Evolutionary conservation across 2,113 vertebrate species (phyloP).

Genomic region (Drymodes brunneopygia): DNA sequence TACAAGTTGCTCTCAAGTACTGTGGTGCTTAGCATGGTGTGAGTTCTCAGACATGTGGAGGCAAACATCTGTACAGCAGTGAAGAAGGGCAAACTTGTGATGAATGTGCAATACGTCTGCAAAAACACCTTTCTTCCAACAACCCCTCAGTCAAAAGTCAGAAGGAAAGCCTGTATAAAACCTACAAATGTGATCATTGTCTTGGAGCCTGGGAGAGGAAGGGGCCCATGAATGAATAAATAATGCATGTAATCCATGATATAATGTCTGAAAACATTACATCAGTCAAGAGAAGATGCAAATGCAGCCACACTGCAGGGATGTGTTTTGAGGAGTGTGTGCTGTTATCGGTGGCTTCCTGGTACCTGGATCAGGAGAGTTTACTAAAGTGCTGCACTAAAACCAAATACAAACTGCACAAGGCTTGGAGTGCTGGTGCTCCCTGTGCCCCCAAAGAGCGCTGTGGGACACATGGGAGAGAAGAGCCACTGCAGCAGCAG

Average conservation of each 20-base stretch:
- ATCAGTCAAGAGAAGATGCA: neutral
- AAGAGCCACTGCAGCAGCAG: neutral
- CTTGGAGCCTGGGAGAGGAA: neutral
- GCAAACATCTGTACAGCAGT: neutral
- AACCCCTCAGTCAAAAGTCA: neutral
- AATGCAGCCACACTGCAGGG: neutral
- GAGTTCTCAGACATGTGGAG: neutral
- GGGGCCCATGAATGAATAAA: neutral
- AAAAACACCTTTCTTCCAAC: neutral
- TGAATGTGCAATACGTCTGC: neutral
- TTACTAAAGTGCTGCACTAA: neutral
- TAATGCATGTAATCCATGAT: neutral
- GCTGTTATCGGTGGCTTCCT: neutral
- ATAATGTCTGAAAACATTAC: neutral
- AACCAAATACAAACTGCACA: neutral
- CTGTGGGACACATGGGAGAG: neutral
- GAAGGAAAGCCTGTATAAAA: neutral
- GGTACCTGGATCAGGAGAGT: neutral
- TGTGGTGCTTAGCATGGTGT: neutral
- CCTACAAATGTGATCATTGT: neutral
- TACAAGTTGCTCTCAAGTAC: neutral
- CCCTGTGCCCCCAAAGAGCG: too few relatives aligned
- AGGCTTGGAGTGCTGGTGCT: too few relatives aligned
- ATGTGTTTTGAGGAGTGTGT: neutral
- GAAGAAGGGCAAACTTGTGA: neutral